Evolutionary conservation across 2,797 vertebrate genomes (phyloP).

Genomic region (Chrosomus eos): DNA sequence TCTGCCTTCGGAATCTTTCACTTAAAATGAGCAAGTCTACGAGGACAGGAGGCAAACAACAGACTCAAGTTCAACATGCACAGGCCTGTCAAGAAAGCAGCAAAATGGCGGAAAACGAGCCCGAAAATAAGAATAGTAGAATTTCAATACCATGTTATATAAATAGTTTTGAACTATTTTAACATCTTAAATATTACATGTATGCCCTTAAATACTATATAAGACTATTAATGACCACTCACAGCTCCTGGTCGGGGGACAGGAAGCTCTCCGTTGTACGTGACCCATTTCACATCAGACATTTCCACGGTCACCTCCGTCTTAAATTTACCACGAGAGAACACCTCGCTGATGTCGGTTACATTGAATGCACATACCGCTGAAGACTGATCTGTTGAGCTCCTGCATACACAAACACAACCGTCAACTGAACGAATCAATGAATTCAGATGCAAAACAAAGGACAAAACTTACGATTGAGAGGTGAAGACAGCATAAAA

Average conservation of each 20-base stretch:
- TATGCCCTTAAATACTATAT: neutral
- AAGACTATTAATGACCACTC: slow-evolving; percentile 55
- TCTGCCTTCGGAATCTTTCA: too few species aligned
- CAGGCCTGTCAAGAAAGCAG: too few species aligned
- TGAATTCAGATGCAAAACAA: neutral
- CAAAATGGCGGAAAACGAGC: too few species aligned
- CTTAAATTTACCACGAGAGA: slow-evolving; percentile 80
- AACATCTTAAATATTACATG: neutral
- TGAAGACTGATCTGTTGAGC: slow-evolving; percentile 71
- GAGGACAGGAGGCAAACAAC: too few species aligned
- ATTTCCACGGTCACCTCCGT: slow-evolving; percentile 73
- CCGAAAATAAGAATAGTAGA: too few species aligned
- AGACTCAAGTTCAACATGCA: too few species aligned
- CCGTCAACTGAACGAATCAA: neutral
- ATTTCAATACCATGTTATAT: neutral
- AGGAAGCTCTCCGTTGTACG: slow-evolving; percentile 76
- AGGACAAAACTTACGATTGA: slow-evolving; percentile 74
- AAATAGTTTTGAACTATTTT: neutral
- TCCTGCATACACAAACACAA: slow-evolving; percentile 61
- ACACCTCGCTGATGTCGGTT: slow-evolving; percentile 70
- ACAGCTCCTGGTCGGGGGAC: slow-evolving; percentile 81
- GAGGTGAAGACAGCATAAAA: slow-evolving; percentile 82
- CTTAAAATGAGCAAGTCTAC: too few species aligned
- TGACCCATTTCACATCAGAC: slow-evolving; percentile 77
- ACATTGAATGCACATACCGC: slow-evolving; percentile 74